Evolutionary conservation across 2,113 vertebrate species (phyloP), one percentile per base, ranked within the genome.

Genomic region (Psophia crepitans): DNA sequence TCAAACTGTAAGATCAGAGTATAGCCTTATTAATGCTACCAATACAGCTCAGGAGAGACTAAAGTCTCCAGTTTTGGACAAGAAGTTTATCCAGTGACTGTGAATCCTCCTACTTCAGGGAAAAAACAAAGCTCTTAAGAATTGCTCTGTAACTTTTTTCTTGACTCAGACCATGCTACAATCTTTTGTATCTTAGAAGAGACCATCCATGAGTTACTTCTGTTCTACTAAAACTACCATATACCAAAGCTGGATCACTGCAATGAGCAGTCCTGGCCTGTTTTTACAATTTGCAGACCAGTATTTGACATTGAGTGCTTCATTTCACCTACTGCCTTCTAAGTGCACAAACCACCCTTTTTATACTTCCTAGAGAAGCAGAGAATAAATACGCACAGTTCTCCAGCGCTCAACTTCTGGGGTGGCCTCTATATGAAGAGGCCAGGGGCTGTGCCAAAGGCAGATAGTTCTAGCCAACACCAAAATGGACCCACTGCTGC

Each of bases 221-320:
- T 30, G 14, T 32, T 89, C 35, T 33, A 32, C 63, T 80, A 43
- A 56, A 79, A 56, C 24, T 3, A 54, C 8, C 8, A 46, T 3
- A 30, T 6, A 86, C 21, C 16, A n/a, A 81, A 74, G 27, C 11
- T 9, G 30, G 74, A 48, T 41, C 21, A 39, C 39, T 46, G 37
- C n/a, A 71, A 41, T 0, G 0, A 64, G 20, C 24, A 46, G 6
- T 83, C 33, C 7, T 33, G 7, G 58, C 24, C 32, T 27, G 12
- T 41, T 87, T 82, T 65, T 18, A 74, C 3, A 1, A 77, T 33
- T 84, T 61, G 9, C 33, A 57, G 37, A 87, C 30, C 5, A 51
- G 5, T 17, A 77, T 39, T 80, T 69, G 41, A 9, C 13, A 77
- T 9, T 5, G 76, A 39, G 9, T 41, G n/a, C 51, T 77, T 61